Base-by-base conservation (phyloP, 1,140 invertebrate species). In the Lutraria rhynchaena region DNA sequence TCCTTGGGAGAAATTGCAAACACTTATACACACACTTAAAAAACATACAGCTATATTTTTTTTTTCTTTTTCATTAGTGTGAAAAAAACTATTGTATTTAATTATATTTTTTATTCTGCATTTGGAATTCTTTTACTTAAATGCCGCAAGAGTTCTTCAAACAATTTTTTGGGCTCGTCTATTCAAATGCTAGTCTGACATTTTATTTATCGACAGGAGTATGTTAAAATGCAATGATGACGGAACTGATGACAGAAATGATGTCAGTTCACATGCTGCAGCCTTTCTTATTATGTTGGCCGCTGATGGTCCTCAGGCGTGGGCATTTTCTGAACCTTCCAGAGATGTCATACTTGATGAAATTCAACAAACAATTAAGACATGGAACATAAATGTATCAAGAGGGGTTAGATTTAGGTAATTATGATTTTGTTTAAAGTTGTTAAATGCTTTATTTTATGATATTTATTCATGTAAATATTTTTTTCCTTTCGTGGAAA, bases 401-500 rank as follows among this genome's bases (percentile, higher is more conserved):
- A 75, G 58, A 75, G 73, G 73, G 24, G 58, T 75, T 5, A 75
- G 58, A 63, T 75, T 61, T 44, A 75, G 73, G 73, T 75, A 61
- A 29, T 22, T n/a, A n/a, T n/a, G n/a, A n/a, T n/a, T n/a, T n/a
- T n/a, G n/a, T n/a, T n/a, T n/a, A n/a, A n/a, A n/a, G 11, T 13
- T 49, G 11, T 13, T 13, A 13, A n/a, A n/a, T 11, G 11, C 46
- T n/a, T n/a, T n/a, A n/a, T n/a, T n/a, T n/a, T n/a, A n/a, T n/a
- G n/a, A n/a, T n/a, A n/a, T n/a, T n/a, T n/a, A n/a, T n/a, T n/a
- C n/a, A n/a, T n/a, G n/a, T n/a, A n/a, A n/a, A n/a, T n/a, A n/a
- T n/a, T n/a, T n/a, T n/a, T n/a, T n/a, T n/a, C n/a, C n/a, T n/a
- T n/a, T n/a, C n/a, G n/a, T n/a, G n/a, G n/a, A n/a, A n/a, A n/a